Evolutionary conservation across 2,113 vertebrate species (phyloP).

Genomic region (Marmota flaviventris): DNA sequence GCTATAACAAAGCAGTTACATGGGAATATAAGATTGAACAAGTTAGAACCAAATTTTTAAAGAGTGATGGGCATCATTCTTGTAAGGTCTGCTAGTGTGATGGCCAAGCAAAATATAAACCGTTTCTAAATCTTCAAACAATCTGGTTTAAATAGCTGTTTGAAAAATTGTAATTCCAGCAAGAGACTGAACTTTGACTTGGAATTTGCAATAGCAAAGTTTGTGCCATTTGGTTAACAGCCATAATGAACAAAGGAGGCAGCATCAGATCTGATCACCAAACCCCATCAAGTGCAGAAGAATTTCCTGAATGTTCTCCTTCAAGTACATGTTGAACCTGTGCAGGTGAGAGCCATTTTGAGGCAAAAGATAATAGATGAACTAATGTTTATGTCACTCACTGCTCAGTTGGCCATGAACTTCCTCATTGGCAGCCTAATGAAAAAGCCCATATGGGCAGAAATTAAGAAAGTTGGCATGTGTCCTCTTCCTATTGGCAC

Average conservation of each 20-base stretch:
- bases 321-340: background rate
- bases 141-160: background rate
- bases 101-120: background rate
- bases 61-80: background rate
- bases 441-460: slow-evolving; percentile 38
- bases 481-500: slow-evolving; percentile 44
- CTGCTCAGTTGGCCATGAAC: background rate
- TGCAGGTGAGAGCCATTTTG: background rate
- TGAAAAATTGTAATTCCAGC: background rate
- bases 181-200: background rate
- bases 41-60: background rate
- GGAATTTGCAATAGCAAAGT: background rate
- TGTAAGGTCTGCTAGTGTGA: background rate
- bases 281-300: too few species aligned
- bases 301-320: background rate
- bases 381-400: background rate
- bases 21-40: background rate
- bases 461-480: slow-evolving; percentile 41
- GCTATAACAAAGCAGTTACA: background rate
- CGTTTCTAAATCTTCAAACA: background rate
- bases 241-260: background rate
- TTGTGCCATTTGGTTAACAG: background rate
- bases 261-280: background rate
- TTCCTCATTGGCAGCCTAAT: background rate
- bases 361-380: background rate